Conservation (phyloP, 2,113 vertebrate genomes). For the Patagioenas fasciata region DNA sequence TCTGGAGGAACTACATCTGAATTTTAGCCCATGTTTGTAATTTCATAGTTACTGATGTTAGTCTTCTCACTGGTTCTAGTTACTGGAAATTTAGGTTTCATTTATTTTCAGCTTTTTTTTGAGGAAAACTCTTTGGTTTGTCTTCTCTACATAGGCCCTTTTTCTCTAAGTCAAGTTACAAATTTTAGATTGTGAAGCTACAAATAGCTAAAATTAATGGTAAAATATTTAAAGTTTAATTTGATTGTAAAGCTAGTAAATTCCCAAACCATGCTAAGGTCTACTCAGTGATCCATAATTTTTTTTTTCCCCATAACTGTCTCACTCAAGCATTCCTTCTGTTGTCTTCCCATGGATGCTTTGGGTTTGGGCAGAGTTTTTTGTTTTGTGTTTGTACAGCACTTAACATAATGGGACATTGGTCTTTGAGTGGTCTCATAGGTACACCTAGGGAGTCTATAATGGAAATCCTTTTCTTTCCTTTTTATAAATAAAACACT, state of each 20-base stretch:
- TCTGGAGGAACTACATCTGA: background rate
- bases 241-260: background rate
- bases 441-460: background rate
- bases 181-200: background rate
- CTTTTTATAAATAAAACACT: background rate
- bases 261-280: background rate
- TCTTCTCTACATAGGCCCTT: background rate
- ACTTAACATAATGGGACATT: fast-evolving
- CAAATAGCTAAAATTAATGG: background rate
- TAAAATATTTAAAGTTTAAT: slow-evolving; percentile 4
- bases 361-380: background rate
- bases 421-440: background rate
- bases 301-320: background rate
- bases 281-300: background rate
- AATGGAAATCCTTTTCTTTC: background rate
- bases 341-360: background rate
- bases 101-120: background rate
- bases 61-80: background rate
- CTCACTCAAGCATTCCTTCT: fast-evolving
- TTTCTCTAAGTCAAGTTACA: background rate
- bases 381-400: background rate
- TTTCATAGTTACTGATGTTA: background rate
- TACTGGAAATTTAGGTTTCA: background rate
- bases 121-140: background rate
- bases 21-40: background rate